Conservation (phyloP, 2,888 invertebrate genomes). For the Pterobdella sp. region DNA sequence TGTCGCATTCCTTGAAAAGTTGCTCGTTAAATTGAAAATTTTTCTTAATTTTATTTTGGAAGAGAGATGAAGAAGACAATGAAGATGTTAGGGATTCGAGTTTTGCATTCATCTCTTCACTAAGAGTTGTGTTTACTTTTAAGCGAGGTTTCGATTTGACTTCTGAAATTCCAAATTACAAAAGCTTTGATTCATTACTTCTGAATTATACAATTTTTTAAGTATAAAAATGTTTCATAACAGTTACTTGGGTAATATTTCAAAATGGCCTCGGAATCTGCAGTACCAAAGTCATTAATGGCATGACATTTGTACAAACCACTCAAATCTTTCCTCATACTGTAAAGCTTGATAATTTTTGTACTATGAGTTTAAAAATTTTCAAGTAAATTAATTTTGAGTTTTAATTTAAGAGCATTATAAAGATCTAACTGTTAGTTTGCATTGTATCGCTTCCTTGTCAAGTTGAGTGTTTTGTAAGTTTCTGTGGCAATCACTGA, state of each 20-base stretch:
- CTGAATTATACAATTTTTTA: neutral
- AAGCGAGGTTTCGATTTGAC: neutral
- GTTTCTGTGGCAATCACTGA: neutral
- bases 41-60: neutral
- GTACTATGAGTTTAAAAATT: too few species aligned
- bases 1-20: neutral
- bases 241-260: constrained; percentile 15
- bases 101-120: neutral
- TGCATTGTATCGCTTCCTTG: neutral
- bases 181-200: neutral
- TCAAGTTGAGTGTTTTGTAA: neutral
- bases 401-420: too few species aligned
- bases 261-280: constrained; percentile 19
- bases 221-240: constrained; percentile 10
- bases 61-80: neutral
- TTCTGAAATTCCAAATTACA: neutral
- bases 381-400: too few species aligned
- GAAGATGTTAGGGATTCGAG: neutral
- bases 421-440: neutral
- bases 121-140: neutral
- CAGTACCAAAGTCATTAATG: constrained; percentile 17
- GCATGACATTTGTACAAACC: constrained; percentile 27
- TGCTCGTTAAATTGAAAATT: neutral
- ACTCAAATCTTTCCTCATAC: neutral
- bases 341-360: neutral